phyloP scores from a whole-genome alignment of 2,797 vertebrate genomes.

The Sciaenops ocellatus region DNA sequence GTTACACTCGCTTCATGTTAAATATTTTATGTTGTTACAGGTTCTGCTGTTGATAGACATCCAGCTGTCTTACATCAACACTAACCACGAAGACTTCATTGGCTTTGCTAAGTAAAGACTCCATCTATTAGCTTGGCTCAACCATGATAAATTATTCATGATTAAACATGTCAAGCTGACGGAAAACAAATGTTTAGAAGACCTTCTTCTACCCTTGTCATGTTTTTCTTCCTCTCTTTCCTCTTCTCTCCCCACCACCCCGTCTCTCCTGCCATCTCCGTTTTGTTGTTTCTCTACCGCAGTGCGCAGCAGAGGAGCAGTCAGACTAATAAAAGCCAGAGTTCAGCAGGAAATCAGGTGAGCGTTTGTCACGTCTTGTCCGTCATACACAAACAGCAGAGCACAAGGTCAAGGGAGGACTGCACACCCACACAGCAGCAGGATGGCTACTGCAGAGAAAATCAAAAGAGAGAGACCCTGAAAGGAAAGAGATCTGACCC shows the following conservation, averaged over 20 bases:
- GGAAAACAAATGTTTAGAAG: constrained; percentile 25
- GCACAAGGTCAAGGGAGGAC: constrained; percentile 35
- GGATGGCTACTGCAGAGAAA: constrained; percentile 39
- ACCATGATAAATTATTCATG: constrained; percentile 36
- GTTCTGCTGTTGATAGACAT: constrained; percentile 95
- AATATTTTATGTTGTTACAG: constrained; percentile 74
- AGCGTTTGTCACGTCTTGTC: constrained; percentile 52
- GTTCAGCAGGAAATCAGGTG: constrained; percentile 95
- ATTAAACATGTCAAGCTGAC: not conserved
- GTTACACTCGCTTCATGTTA: not conserved
- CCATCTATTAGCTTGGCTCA: constrained; percentile 21
- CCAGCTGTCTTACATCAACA: constrained; percentile 97
- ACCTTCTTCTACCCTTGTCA: not conserved
- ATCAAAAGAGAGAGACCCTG: constrained; percentile 8
- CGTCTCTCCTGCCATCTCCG: not conserved
- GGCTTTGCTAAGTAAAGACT: constrained; percentile 94
- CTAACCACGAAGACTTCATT: constrained; percentile 98
- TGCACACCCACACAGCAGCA: constrained; percentile 31
- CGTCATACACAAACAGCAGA: constrained; percentile 45
- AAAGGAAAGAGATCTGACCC: constrained; percentile 31
- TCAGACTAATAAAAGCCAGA: constrained; percentile 93
- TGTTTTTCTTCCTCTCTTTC: constrained; percentile 5
- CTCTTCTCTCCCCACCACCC: not conserved
- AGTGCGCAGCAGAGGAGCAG: constrained; percentile 97
- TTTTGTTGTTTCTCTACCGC: constrained; percentile 50